A percentile compares a stretch with the other conserved stretches of the same genome.
Conservation (phyloP, 2,888 invertebrate genomes). For the Anthophora plumipes region DNA sequence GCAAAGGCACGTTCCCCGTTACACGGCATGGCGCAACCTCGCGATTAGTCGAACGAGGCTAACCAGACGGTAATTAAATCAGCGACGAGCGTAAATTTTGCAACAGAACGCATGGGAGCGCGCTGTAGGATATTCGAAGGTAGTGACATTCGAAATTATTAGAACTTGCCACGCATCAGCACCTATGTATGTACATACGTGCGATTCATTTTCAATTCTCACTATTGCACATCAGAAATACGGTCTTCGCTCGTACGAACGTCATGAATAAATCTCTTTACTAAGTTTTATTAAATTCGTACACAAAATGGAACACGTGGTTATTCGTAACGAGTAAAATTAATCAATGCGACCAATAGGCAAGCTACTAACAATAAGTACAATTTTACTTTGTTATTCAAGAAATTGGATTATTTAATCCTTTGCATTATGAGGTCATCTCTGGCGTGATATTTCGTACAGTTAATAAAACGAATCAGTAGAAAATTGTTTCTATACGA, state of each 20-base stretch:
- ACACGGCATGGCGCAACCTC: conserved; percentile 32
- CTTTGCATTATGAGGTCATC: too few species aligned
- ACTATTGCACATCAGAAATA: not conserved
- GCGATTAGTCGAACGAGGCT: conserved; percentile 53
- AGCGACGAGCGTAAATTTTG: conserved; percentile 36
- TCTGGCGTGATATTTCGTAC: too few species aligned
- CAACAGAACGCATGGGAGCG: conserved; percentile 2
- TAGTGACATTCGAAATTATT: conserved; percentile 41
- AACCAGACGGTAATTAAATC: conserved; percentile 60
- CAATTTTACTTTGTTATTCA: too few species aligned
- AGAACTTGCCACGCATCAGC: conserved; percentile 13
- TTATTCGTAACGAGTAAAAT: too few species aligned
- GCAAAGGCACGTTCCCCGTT: not conserved
- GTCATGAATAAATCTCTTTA: not conserved
- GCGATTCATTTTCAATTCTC: not conserved
- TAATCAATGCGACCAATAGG: too few species aligned
- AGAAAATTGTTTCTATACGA: too few species aligned
- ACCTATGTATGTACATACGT: too few species aligned
- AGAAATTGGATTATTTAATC: too few species aligned
- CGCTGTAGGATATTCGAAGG: conserved; percentile 11
- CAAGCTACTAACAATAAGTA: too few species aligned
- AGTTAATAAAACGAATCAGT: too few species aligned
- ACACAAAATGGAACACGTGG: too few species aligned
- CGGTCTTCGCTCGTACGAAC: not conserved
- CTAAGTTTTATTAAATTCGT: too few species aligned